These are phyloP conservation scores for Progne subis DNA, from an alignment of 2,113 vertebrate genomes.

Conservation along the genomic window DNA sequence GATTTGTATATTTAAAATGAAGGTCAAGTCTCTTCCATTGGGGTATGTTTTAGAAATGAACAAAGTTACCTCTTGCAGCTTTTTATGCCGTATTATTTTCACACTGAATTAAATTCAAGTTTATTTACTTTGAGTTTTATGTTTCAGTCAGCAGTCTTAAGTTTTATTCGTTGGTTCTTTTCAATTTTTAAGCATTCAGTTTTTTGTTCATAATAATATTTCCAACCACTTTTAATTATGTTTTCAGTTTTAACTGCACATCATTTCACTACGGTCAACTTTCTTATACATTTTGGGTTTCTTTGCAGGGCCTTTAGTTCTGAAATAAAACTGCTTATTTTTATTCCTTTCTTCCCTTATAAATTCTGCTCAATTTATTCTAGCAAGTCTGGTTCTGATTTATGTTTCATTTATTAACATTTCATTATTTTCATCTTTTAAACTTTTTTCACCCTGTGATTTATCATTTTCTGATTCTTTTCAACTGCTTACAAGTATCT, in stretches of 20 bases:
- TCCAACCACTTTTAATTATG: constrained; percentile 22
- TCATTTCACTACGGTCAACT: constrained; percentile 11
- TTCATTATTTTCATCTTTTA: constrained; percentile 66
- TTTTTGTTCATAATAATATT: not conserved
- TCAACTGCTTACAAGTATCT: not conserved
- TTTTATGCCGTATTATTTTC: not conserved
- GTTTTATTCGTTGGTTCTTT: not conserved
- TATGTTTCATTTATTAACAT: constrained; percentile 61
- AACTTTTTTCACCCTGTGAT: not conserved
- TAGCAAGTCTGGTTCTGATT: constrained; percentile 49
- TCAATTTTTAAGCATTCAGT: not conserved
- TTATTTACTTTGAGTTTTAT: not conserved
- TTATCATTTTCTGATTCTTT: constrained; percentile 44
- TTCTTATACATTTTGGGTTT: not conserved
- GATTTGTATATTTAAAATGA: not conserved
- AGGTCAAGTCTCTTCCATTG: not conserved
- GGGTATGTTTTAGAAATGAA: not conserved
- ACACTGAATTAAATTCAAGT: not conserved
- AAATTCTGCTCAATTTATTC: constrained; percentile 54
- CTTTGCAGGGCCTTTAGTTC: constrained; percentile 28
- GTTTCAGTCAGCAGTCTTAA: not conserved
- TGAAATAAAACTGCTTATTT: constrained; percentile 50
- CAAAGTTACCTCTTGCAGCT: not conserved
- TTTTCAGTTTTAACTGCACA: constrained; percentile 29
- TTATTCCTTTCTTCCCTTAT: constrained; percentile 58